Evolutionary conservation across 1,140 invertebrate genomes (phyloP), one percentile per base, ranked within the genome.

Genomic region (Drosophila parvula): DNA sequence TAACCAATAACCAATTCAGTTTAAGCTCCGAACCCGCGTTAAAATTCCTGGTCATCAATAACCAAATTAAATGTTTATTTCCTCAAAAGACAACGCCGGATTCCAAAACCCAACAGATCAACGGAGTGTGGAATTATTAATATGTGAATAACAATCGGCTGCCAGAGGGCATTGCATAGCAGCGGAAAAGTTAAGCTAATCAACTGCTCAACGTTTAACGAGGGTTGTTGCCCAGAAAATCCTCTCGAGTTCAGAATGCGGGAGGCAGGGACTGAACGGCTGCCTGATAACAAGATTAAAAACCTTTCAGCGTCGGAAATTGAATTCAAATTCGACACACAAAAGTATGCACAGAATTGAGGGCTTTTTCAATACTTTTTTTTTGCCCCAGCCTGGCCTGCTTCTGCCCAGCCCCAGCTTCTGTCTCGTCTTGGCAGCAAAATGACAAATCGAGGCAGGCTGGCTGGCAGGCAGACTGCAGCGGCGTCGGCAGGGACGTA

Each of bases 301-400:
- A 89, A 89, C 84, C 84, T 89, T 89, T 89, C 84, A 89, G 78
- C 78, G 70, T 81, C 85, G 81, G 84, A 89, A 89, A 89, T 89
- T 89, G 84, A 89, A 89, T 89, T 89, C 84, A 81, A 89, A 89
- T 89, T 89, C 84, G 81, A 83, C 80, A 88, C 85, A 89, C 84
- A 89, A 69, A 89, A 89, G 80, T 84, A 89, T 89, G 84, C 84
- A 81, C 79, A 74, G 79, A 78, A 88, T 83, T 67, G 79, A 83
- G 71, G 51, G 58, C 51, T 71, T 73, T 63, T 65, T 36, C 47
- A 36, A 40, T 78, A 53, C 11, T 61, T 53, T 68, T 56, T 34
- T 68, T 64, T 59, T 63, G 36, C 16, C 27, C 40, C 22, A 5
- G 36, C 16, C 4, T 22, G 22, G 48, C 50, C 32, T 14, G 32